phyloP scores from a whole-genome alignment of 2,113 vertebrate genomes.

The Cranoglanis bouderius region DNA sequence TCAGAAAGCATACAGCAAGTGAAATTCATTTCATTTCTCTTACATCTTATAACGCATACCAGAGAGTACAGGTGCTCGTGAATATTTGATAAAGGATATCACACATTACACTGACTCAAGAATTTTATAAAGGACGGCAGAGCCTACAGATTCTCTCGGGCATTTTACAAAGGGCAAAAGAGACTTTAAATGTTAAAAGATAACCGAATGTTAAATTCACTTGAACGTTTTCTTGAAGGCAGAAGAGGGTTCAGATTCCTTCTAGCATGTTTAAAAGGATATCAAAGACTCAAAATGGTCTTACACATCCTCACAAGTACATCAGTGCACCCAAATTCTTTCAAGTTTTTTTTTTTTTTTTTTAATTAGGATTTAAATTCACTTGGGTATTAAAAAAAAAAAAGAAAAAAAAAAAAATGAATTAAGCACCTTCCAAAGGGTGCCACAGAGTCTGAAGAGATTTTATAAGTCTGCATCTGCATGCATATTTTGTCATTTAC shows the following conservation, averaged over 20 bases:
- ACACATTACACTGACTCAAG: background rate
- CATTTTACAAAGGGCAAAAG: background rate
- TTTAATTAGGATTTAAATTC: background rate
- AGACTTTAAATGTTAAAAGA: slow-evolving; percentile 13
- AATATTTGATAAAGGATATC: slow-evolving; percentile 12
- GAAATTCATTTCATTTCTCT: background rate
- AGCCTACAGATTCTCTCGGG: background rate
- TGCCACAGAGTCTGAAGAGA: background rate
- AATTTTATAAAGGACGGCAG: background rate
- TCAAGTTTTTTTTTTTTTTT: background rate
- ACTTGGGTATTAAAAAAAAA: background rate
- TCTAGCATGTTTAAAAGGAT: background rate
- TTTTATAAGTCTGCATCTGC: background rate
- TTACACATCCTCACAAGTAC: background rate
- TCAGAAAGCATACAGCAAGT: slow-evolving; percentile 4
- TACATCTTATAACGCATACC: background rate
- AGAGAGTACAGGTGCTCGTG: background rate
- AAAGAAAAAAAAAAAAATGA: background rate
- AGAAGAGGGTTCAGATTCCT: background rate
- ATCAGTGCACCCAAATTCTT: background rate
- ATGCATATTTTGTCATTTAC: background rate
- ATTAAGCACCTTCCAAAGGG: background rate
- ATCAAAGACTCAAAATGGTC: slow-evolving; percentile 6
- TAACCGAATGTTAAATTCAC: background rate
- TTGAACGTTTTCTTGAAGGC: background rate